Evolutionary conservation across 2,888 invertebrate species (phyloP), one percentile per base, ranked within the genome.

Genomic region (Chrysomela aeneicollis): DNA sequence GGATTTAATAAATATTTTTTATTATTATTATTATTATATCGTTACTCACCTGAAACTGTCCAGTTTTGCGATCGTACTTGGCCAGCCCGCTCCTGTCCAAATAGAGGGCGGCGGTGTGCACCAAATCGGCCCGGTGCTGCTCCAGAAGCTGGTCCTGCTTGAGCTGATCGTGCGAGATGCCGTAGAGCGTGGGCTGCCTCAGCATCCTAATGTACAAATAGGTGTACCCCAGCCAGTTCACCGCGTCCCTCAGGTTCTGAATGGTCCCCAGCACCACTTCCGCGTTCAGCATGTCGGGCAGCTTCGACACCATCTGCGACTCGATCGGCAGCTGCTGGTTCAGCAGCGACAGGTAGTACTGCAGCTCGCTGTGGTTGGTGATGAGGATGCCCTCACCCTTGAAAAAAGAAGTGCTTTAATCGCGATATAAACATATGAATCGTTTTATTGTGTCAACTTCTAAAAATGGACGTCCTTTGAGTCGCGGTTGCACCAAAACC

Each of bases 321-420:
- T 99, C 99, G 59, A 99, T 97, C 0, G 99, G 99, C 70, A 99
- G 84, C 80, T 99, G 99, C 81, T 99, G 98, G 85, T 99, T 99
- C 71, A 99, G 87, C 15, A 99, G 86, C 0, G 98, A 98, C 19
- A 99, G 85, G 83, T 99, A 99, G 84, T 97, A 99, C 77, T 98
- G 98, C 8, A 99, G 88, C 83, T 99, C 99, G 68, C 95, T 95
- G 84, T 99, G 98, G 82, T 99, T 98, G 0, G 99, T 99, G 59
- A 99, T 97, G 35, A 99, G 87, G 76, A 99, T 98, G 63, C 99
- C 90, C 83, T 95, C 94, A 65, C 97, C 99, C 84, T 35, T n/a
- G n/a, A n/a, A n/a, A n/a, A n/a, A n/a, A n/a, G n/a, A n/a, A n/a
- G n/a, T n/a, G n/a, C n/a, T n/a, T n/a, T n/a, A n/a, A n/a, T n/a